phyloP scores from a whole-genome alignment of 2,888 invertebrate genomes.

The Hoplodrina ambigua region DNA sequence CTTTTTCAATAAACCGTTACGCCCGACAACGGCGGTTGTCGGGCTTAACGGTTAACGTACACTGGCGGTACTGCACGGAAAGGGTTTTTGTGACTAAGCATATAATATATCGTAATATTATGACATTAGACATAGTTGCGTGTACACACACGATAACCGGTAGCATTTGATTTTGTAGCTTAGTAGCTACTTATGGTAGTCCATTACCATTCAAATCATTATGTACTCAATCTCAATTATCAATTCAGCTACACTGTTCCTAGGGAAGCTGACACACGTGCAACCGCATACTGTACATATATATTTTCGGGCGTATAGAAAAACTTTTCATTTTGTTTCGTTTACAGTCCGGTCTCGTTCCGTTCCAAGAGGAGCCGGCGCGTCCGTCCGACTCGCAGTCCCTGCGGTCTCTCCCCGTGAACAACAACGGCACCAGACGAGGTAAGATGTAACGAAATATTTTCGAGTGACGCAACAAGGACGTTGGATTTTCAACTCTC shows the following conservation, averaged over 20 bases:
- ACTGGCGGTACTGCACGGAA: too few relatives aligned
- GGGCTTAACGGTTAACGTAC: too few relatives aligned
- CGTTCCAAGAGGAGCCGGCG: conserved; percentile 69
- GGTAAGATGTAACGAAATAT: conserved; percentile 64
- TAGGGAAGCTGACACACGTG: background rate
- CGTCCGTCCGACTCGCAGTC: conserved; percentile 82
- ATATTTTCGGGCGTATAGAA: background rate
- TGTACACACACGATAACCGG: too few relatives aligned
- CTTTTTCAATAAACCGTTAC: too few relatives aligned
- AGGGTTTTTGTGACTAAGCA: too few relatives aligned
- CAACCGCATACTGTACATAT: background rate
- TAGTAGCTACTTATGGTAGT: too few relatives aligned
- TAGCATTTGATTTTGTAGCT: too few relatives aligned
- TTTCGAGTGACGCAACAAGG: background rate
- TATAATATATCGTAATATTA: too few relatives aligned
- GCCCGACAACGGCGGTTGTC: too few relatives aligned
- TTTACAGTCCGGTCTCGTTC: conserved; percentile 81
- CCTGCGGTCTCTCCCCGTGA: conserved; percentile 80
- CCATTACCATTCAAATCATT: too few relatives aligned
- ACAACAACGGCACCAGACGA: conserved; percentile 70
- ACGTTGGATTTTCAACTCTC: too few relatives aligned
- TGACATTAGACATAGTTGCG: too few relatives aligned
- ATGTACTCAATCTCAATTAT: background rate
- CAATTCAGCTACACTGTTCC: background rate
- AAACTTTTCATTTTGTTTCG: conserved; percentile 7